phyloP scores from a whole-genome alignment of 2,797 vertebrate genomes.

The Ateles fusciceps region DNA sequence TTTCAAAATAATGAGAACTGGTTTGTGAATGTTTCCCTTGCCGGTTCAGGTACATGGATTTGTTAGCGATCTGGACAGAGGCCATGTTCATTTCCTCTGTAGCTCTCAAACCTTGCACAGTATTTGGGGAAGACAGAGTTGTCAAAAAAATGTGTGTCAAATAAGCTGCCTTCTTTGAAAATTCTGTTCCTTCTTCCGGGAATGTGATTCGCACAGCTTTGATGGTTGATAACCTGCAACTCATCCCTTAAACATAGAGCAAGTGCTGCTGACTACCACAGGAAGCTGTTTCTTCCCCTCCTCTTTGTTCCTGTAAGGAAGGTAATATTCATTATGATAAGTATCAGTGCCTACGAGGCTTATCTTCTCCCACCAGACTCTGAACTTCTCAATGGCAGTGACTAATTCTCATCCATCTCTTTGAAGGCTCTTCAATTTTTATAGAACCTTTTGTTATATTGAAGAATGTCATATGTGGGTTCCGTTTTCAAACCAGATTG shows the following conservation, averaged over 20 bases:
- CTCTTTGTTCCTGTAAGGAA: background rate
- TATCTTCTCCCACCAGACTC: background rate
- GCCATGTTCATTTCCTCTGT: background rate
- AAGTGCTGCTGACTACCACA: background rate
- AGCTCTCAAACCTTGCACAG: background rate
- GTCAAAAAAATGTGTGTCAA: conserved; percentile 9
- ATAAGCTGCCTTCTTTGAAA: background rate
- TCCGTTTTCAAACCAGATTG: background rate
- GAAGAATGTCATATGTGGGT: background rate
- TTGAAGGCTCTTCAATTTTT: background rate
- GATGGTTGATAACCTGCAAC: background rate
- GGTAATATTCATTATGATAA: background rate
- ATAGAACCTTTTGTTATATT: background rate
- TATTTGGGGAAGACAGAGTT: background rate
- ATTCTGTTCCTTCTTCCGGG: background rate
- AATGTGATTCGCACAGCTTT: background rate
- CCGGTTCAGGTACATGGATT: background rate
- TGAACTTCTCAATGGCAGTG: background rate
- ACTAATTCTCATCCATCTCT: background rate
- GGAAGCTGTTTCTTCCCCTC: background rate
- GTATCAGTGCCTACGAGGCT: background rate
- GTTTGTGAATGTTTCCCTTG: background rate
- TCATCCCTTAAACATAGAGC: background rate
- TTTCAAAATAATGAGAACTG: background rate
- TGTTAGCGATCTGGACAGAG: background rate